These are phyloP conservation scores for Pipa parva DNA, from an alignment of 2,113 vertebrate genomes.

Conservation along the genomic window DNA sequence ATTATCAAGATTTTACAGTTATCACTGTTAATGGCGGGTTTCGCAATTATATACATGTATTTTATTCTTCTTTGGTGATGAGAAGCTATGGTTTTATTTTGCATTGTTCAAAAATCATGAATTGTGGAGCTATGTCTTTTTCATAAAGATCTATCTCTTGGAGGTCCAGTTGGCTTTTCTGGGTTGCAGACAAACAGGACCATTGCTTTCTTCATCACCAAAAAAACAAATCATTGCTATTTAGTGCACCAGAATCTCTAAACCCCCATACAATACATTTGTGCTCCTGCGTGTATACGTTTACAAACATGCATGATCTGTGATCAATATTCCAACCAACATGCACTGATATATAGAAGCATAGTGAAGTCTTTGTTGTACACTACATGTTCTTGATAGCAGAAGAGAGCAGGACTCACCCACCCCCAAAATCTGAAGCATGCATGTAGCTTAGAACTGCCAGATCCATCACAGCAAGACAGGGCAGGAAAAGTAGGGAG, in stretches of 20 bases:
- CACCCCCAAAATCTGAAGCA: slow-evolving; percentile 18
- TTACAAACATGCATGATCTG: no score
- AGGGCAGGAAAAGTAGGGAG: slow-evolving; percentile 39
- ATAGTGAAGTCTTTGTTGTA: slow-evolving; percentile 4
- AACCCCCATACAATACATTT: not conserved
- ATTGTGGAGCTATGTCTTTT: not conserved
- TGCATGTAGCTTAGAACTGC: slow-evolving; percentile 33
- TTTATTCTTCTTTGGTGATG: no score
- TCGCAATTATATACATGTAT: no score
- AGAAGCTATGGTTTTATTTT: no score
- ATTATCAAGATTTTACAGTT: no score
- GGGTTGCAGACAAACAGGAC: no score
- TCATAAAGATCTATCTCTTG: not conserved
- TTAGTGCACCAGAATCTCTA: not conserved
- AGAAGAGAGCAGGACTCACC: slow-evolving; percentile 14
- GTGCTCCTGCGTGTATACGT: not conserved
- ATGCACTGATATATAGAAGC: no score
- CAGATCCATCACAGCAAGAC: slow-evolving; percentile 36
- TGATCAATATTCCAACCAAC: no score
- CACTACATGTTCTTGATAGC: slow-evolving; percentile 12
- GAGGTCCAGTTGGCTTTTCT: not conserved
- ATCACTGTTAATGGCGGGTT: no score
- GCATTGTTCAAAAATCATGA: no score
- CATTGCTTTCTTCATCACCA: no score
- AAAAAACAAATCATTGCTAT: no score